phyloP scores from a whole-genome alignment of 2,113 vertebrate species.

The Choloepus hoffmanni region DNA sequence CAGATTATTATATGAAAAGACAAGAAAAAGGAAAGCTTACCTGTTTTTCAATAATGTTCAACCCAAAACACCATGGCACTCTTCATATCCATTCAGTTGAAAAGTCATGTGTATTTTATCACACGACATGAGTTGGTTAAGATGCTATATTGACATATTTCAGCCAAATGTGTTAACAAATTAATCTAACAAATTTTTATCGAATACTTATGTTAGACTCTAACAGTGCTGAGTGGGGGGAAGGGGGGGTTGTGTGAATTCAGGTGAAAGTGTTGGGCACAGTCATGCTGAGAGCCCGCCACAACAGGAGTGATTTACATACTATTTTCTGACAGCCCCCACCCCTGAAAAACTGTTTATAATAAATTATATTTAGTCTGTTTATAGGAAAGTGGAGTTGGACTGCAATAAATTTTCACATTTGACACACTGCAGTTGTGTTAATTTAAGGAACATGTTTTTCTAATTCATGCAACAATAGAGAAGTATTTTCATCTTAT shows the following conservation, averaged over 20 bases:
- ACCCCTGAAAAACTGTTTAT: not conserved
- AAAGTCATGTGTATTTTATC: not conserved
- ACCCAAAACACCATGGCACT: not conserved
- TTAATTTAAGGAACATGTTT: slow-evolving; percentile 23
- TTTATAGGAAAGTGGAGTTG: slow-evolving; percentile 1
- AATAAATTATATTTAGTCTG: slow-evolving; percentile 10
- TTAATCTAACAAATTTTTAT: not conserved
- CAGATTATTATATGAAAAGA: not conserved
- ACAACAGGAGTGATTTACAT: slow-evolving; percentile 1
- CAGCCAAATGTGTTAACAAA: not conserved
- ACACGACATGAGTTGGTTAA: not conserved
- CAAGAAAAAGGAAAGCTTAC: not conserved
- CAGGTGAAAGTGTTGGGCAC: not conserved
- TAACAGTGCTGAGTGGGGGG: not conserved
- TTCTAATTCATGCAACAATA: not conserved
- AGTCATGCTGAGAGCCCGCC: not conserved
- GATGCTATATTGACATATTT: not conserved
- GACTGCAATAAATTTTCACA: not conserved
- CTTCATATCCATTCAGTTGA: not conserved
- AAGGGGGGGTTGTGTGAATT: not conserved
- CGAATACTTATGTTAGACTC: not conserved
- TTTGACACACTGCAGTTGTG: not conserved
- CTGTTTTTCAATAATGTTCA: not conserved
- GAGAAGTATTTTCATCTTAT: not conserved
- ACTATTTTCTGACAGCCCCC: not conserved